A percentile compares a stretch with the other conserved stretches of the same genome.
Evolutionary conservation across 1,140 invertebrate species (phyloP).

Genomic region (Pseudobourletiella spinata): DNA sequence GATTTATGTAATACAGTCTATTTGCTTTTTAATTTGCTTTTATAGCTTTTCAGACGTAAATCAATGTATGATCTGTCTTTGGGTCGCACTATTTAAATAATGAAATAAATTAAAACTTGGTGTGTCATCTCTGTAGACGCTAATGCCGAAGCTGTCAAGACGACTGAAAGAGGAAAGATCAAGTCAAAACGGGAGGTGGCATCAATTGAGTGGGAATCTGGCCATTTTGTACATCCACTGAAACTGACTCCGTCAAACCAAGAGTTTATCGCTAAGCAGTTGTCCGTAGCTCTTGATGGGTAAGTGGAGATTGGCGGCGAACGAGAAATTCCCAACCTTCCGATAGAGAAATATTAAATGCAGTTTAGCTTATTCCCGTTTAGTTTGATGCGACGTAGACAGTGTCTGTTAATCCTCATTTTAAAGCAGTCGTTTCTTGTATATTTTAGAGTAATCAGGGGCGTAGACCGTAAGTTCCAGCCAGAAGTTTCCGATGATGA

Average conservation of each 20-base stretch:
- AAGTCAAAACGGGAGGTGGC: not conserved
- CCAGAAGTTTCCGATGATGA: not conserved
- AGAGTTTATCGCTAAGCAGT: conserved; percentile 26
- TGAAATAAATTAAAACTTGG: not conserved
- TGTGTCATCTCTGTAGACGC: not conserved
- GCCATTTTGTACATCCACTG: conserved; percentile 14
- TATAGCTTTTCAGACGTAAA: not conserved
- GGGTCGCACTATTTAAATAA: not conserved
- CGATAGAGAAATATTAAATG: not conserved
- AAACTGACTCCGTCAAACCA: conserved; percentile 17
- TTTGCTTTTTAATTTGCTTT: not conserved
- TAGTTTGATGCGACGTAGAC: too few relatives aligned
- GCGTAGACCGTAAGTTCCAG: not conserved
- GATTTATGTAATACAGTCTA: not conserved
- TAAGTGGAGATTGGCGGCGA: not conserved
- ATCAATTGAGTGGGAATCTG: conserved; percentile 12
- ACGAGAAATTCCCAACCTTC: not conserved
- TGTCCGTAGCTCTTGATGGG: conserved; percentile 20
- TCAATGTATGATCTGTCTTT: not conserved
- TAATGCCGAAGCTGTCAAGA: not conserved
- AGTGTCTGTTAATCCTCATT: not conserved
- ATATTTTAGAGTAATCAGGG: not conserved
- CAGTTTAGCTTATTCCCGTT: not conserved
- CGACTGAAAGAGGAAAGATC: conserved; percentile 1
- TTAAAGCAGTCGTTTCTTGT: not conserved